Evolutionary conservation across 2,113 vertebrate genomes (phyloP), one percentile per base, ranked within the genome.

Genomic region (Numenius arquata): DNA sequence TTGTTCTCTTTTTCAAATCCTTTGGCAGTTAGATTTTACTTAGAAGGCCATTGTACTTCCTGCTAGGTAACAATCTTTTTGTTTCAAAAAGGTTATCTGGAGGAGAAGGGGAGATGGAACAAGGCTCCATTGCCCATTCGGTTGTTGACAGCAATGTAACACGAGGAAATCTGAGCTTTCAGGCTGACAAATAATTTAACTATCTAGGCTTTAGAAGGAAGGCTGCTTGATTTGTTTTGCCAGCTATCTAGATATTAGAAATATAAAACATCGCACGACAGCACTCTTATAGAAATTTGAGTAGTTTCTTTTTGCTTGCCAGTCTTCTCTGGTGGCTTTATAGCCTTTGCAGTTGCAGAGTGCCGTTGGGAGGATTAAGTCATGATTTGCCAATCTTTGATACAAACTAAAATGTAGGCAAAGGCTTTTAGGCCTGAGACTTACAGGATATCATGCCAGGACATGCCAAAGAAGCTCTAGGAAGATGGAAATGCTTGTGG

Each of bases 401-500:
- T 58, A 82, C 1, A 1, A 65, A 34, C 52, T 73, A 6, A 34
- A n/a, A 91, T 58, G 8, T 30, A 56, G 59, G 71, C 67, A 47
- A 65, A 93, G 50, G 29, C 50, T 76, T 67, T 77, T 45, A 85
- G 66, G 74, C 23, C 38, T 87, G 30, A 83, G 41, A 52, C 75
- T 61, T 74, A 52, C 0, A 34, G 85, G 52, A 38, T 68, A 65
- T 81, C 36, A 36, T 81, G 85, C 77, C 90, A 93, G 84, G 58
- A 87, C 84, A 70, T 94, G 95, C 66, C 93, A 81, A 72, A 73
- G 87, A 50, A 67, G 43, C 62, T 91, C 92, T 47, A 78, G 77
- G 80, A 95, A 86, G 34, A 75, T 81, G 83, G 85, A 87, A 96
- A 93, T 32, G 26, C 45, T 79, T 93, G 92, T 45, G 92, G 77